These are phyloP conservation scores for Julus scandinavius DNA, from an alignment of 2,888 invertebrate genomes.

Conservation along the genomic window DNA sequence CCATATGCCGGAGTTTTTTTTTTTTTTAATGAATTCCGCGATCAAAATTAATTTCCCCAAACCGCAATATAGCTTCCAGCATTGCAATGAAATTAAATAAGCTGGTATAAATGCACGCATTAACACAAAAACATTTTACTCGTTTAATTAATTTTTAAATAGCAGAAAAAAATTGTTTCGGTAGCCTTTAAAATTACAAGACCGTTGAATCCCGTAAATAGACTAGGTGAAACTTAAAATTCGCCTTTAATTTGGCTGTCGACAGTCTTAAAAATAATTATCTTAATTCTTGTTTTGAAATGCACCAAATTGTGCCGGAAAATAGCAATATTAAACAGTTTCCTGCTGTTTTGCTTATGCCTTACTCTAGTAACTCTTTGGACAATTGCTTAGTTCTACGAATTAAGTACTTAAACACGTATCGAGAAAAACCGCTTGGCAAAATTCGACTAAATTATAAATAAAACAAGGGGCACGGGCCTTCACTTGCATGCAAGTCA, in stretches of 20 bases:
- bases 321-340: constrained; percentile 1
- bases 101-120: not conserved
- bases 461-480: not conserved
- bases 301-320: constrained; percentile 12
- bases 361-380: not conserved
- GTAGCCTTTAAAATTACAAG: not conserved
- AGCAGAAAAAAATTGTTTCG: not conserved
- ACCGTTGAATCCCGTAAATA: too few relatives aligned
- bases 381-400: constrained; percentile 8
- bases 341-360: constrained; percentile 13
- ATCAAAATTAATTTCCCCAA: not conserved
- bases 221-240: not conserved
- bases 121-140: not conserved
- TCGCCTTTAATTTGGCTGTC: not conserved
- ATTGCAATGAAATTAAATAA: not conserved
- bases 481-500: not conserved
- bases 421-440: not conserved
- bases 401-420: not conserved
- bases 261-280: too few relatives aligned
- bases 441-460: constrained; percentile 19
- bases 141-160: not conserved
- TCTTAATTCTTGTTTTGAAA: not conserved
- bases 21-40: not conserved
- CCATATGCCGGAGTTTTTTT: constrained; percentile 1
- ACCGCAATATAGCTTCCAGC: not conserved